Percentiles rank a stretch among this genome's conserved stretches.
Evolutionary conservation across 2,888 invertebrate genomes (phyloP).

Genomic region (Hypomecis punctinalis): DNA sequence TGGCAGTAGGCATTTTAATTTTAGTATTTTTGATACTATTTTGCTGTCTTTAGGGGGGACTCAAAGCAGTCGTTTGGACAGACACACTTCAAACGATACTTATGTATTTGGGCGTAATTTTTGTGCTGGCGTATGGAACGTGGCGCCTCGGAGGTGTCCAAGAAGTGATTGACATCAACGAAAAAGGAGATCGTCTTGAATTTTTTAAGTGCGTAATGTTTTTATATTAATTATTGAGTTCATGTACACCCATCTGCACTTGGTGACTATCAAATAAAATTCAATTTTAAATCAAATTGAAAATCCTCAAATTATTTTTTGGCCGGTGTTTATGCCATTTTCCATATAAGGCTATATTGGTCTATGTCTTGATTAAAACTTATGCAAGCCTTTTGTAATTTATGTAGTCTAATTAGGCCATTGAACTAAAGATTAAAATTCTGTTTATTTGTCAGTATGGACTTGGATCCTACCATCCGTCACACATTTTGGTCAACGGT

Average conservation of each 20-base stretch:
- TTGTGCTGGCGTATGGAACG: conserved; percentile 88
- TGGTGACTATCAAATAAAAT: background rate
- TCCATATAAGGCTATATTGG: too few species aligned
- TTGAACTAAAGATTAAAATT: background rate
- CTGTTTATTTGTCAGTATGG: conserved; percentile 84
- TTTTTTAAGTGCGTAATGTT: conserved; percentile 87
- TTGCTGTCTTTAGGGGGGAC: conserved; percentile 86
- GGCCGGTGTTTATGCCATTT: too few species aligned
- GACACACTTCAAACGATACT: conserved; percentile 90
- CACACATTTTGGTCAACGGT: conserved; percentile 93
- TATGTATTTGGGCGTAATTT: conserved; percentile 89
- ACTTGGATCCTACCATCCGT: conserved; percentile 89
- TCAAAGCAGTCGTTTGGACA: conserved; percentile 93
- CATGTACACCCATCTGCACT: background rate
- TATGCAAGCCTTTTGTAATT: too few species aligned
- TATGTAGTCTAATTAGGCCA: too few species aligned
- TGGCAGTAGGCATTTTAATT: too few species aligned
- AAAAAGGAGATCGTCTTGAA: conserved; percentile 87
- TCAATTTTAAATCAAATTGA: background rate
- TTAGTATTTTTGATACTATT: background rate
- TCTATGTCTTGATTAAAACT: too few species aligned
- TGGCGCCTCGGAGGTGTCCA: conserved; percentile 86
- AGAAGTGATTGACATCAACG: conserved; percentile 86
- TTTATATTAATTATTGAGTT: background rate
- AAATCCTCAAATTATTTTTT: background rate